Evolutionary conservation across 1,140 invertebrate genomes (phyloP).

Genomic region (Stenopsyche tienmushanensis): DNA sequence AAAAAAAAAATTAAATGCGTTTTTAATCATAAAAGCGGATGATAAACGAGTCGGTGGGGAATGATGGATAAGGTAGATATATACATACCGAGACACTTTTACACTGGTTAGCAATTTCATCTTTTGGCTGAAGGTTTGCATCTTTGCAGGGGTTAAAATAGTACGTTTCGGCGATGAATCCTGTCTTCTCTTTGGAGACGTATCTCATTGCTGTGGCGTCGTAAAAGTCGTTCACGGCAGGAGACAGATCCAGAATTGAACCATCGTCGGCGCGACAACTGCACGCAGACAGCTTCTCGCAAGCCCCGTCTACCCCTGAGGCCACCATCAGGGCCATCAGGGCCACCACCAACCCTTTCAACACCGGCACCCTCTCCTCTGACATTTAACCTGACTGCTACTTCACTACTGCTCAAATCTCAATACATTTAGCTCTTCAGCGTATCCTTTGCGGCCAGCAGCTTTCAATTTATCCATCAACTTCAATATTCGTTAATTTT

Average conservation of each 20-base stretch:
- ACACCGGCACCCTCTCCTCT: too few relatives aligned
- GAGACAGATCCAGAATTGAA: neutral
- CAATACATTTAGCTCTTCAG: too few relatives aligned
- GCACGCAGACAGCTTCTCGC: neutral
- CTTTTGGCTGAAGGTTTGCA: neutral
- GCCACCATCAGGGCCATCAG: neutral
- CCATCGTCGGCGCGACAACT: neutral
- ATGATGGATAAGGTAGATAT: too few relatives aligned
- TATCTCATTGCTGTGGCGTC: neutral
- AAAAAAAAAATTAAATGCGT: too few relatives aligned
- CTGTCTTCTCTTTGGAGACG: neutral
- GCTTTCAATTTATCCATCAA: too few relatives aligned
- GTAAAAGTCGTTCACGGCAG: neutral
- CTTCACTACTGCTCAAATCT: too few relatives aligned
- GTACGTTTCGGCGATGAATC: neutral
- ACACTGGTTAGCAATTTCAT: neutral
- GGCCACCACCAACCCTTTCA: neutral
- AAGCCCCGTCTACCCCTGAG: neutral
- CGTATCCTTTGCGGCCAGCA: too few relatives aligned
- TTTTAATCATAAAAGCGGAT: too few relatives aligned
- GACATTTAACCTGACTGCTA: too few relatives aligned
- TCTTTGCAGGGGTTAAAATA: constrained; percentile 14
- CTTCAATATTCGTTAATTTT: too few relatives aligned
- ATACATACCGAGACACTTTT: neutral
- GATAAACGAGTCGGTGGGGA: too few relatives aligned